Percentiles rank a stretch among this genome's conserved stretches.
Evolutionary conservation across 2,888 invertebrate genomes (phyloP).

Genomic region (Hemicrepidius hirtus): DNA sequence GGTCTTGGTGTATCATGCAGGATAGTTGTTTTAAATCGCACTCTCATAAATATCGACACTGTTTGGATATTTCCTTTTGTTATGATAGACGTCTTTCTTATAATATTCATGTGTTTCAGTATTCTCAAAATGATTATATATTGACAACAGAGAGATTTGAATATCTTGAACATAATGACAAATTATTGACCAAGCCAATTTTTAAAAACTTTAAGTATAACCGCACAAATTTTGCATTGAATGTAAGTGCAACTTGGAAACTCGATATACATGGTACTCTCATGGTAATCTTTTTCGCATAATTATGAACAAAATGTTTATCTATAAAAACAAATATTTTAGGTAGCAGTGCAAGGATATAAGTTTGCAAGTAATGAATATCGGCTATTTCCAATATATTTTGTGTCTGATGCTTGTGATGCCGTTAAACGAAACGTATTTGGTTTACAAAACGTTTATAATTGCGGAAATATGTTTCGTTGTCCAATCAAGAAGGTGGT

Average conservation of each 20-base stretch:
- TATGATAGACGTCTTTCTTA: too few relatives aligned
- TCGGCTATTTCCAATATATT: not conserved
- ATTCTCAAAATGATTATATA: too few relatives aligned
- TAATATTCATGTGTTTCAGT: too few relatives aligned
- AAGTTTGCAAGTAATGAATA: slow-evolving; percentile 2
- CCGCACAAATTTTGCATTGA: not conserved
- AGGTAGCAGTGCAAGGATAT: not conserved
- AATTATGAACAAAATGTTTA: not conserved
- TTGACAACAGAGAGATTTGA: too few relatives aligned
- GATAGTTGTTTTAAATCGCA: too few relatives aligned
- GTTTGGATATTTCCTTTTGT: too few relatives aligned
- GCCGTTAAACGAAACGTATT: not conserved
- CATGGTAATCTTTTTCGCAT: not conserved
- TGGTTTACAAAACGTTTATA: not conserved
- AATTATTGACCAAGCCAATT: too few relatives aligned
- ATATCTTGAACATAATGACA: too few relatives aligned
- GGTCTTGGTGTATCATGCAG: too few relatives aligned
- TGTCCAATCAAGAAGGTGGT: not conserved
- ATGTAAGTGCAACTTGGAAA: not conserved
- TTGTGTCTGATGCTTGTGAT: not conserved
- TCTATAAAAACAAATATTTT: not conserved
- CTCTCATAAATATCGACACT: too few relatives aligned
- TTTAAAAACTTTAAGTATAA: not conserved
- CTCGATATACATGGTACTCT: not conserved
- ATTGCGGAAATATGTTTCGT: not conserved